Evolutionary conservation across 1,140 invertebrate species (phyloP).

Genomic region (Solenopsis invicta): DNA sequence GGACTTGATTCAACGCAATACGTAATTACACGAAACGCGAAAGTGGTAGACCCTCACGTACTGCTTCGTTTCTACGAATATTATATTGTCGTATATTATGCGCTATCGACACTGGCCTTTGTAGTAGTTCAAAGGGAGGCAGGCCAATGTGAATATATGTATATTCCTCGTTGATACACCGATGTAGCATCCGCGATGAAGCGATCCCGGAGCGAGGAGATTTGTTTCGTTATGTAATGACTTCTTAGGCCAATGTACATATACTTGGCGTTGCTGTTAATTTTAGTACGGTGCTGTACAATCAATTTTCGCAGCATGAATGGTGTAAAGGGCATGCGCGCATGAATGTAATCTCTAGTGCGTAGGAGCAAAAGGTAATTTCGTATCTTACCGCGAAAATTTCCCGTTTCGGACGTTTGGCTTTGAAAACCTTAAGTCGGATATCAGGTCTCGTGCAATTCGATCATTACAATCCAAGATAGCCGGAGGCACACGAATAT

Average conservation of each 20-base stretch:
- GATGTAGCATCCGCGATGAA: conserved; percentile 42
- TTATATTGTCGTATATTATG: conserved; percentile 62
- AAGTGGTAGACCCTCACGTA: conserved; percentile 55
- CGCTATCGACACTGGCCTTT: conserved; percentile 80
- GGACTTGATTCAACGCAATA: conserved; percentile 52
- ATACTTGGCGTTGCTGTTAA: conserved; percentile 67
- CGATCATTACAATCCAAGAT: not conserved
- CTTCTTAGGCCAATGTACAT: conserved; percentile 59
- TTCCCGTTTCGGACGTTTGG: conserved; percentile 36
- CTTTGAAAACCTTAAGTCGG: conserved; percentile 46
- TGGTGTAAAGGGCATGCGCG: conserved; percentile 70
- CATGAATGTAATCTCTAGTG: conserved; percentile 71
- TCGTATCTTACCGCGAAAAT: conserved; percentile 27
- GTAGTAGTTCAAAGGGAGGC: conserved; percentile 77
- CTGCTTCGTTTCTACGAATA: conserved; percentile 51
- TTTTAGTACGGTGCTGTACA: conserved; percentile 70
- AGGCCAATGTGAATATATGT: conserved; percentile 61
- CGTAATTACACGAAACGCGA: conserved; percentile 61
- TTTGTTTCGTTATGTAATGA: conserved; percentile 47
- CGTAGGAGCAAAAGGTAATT: conserved; percentile 37
- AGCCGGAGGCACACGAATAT: conserved; percentile 6
- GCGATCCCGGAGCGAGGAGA: conserved; percentile 33
- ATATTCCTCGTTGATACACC: conserved; percentile 39
- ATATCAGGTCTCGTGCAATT: not conserved
- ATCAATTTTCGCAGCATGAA: conserved; percentile 73